phyloP scores from a whole-genome alignment of 2,888 invertebrate species.

The Perizoma flavofasciatum region DNA sequence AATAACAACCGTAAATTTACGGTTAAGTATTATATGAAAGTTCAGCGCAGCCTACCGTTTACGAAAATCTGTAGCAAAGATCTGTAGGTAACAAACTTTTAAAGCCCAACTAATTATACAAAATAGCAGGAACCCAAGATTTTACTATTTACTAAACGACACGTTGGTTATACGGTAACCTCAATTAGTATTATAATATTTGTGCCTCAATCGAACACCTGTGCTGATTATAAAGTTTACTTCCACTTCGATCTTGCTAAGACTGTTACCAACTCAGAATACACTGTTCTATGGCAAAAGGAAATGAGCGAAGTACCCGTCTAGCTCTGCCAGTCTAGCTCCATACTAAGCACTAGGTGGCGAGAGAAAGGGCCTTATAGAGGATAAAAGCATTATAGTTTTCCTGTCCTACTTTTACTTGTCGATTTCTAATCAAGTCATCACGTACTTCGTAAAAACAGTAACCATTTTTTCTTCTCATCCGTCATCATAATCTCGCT shows the following conservation, averaged over 20 bases:
- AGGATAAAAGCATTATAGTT: constrained; percentile 18
- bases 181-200: background rate
- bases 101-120: no score
- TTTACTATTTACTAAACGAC: background rate
- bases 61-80: no score
- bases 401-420: constrained; percentile 26
- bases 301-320: no score
- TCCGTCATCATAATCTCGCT: background rate
- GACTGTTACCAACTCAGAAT: no score
- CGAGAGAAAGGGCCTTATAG: constrained; percentile 18
- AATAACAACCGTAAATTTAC: no score
- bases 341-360: constrained; percentile 9
- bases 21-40: no score
- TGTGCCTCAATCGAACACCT: constrained; percentile 7
- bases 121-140: background rate
- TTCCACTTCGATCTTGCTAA: background rate
- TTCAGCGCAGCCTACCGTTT: no score
- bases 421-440: constrained; percentile 21
- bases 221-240: constrained; percentile 17
- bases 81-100: no score
- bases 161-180: constrained; percentile 5
- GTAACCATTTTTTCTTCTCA: background rate
- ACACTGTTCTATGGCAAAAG: no score
- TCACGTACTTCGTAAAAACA: constrained; percentile 9
- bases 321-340: constrained; percentile 4